phyloP scores from a whole-genome alignment of 2,888 invertebrate genomes.

The Coremacera marginata region DNA sequence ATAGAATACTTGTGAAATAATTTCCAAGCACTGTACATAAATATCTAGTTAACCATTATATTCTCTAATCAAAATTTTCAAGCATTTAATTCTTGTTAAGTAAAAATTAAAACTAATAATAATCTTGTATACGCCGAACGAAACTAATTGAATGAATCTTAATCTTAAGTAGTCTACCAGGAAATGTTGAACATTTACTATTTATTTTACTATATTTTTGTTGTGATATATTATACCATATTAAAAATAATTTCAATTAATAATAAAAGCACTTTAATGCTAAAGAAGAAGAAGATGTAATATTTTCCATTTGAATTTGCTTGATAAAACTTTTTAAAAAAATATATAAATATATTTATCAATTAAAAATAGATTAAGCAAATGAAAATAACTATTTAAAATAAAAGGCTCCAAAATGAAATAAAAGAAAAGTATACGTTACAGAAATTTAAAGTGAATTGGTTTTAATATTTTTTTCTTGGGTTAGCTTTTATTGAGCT shows the following conservation, averaged over 20 bases:
- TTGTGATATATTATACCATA: conserved; percentile 31
- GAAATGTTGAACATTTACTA: conserved; percentile 8
- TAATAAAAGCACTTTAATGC: background rate
- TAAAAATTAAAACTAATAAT: background rate
- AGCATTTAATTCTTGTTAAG: too few species aligned
- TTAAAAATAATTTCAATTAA: background rate
- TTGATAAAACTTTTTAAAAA: background rate
- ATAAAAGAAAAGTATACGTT: conserved; percentile 28
- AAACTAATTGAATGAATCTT: conserved; percentile 14
- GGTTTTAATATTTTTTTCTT: background rate
- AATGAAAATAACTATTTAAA: conserved; percentile 22
- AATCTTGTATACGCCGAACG: conserved; percentile 21
- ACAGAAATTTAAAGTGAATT: background rate
- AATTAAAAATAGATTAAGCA: conserved; percentile 20
- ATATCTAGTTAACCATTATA: background rate
- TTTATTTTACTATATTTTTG: conserved; percentile 22
- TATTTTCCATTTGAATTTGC: conserved; percentile 5
- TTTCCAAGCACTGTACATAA: background rate
- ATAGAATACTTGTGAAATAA: background rate
- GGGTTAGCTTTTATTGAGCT: too few species aligned
- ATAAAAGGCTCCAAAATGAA: conserved; percentile 20
- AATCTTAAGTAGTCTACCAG: background rate
- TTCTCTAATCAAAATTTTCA: too few species aligned
- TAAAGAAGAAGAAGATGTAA: background rate
- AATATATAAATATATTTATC: background rate